Evolutionary conservation across 2,797 vertebrate species (phyloP).

Genomic region (Enoplosus armatus): DNA sequence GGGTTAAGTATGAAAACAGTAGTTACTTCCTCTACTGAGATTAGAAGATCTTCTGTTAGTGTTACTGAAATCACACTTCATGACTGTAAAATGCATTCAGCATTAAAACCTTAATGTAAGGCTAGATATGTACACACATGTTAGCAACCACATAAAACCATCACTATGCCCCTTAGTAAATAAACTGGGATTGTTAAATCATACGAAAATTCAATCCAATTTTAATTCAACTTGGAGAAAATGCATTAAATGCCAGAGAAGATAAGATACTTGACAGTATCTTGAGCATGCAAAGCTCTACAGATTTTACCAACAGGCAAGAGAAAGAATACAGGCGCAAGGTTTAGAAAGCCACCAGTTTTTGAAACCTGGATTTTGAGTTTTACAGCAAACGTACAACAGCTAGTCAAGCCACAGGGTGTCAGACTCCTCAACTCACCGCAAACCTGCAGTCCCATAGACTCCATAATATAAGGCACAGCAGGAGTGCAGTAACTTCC

Average conservation of each 20-base stretch:
- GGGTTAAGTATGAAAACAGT: slow-evolving; percentile 65
- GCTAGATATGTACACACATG: slow-evolving; percentile 53
- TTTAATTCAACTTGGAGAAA: slow-evolving; percentile 71
- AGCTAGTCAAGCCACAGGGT: slow-evolving; percentile 82
- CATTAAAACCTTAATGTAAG: slow-evolving; percentile 45
- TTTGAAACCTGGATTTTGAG: slow-evolving; percentile 82
- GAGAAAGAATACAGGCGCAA: slow-evolving; percentile 82
- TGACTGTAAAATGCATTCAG: slow-evolving; percentile 54
- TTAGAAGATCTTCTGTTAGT: slow-evolving; percentile 81
- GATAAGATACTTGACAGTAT: slow-evolving; percentile 77
- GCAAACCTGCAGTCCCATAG: slow-evolving; percentile 90
- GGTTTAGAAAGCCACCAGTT: slow-evolving; percentile 88
- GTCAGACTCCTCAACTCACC: slow-evolving; percentile 88
- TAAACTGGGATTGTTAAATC: slow-evolving; percentile 63
- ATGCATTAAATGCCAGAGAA: slow-evolving; percentile 79
- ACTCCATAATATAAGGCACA: slow-evolving; percentile 90
- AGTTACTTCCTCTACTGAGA: slow-evolving; percentile 60
- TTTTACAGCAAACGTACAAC: slow-evolving; percentile 84
- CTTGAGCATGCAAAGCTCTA: slow-evolving; percentile 89
- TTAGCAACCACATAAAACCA: slow-evolving; percentile 74
- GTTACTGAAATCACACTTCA: slow-evolving; percentile 71
- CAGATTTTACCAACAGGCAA: slow-evolving; percentile 84
- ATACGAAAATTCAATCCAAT: slow-evolving; percentile 35
- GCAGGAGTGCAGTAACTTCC: slow-evolving; percentile 91
- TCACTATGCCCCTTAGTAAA: slow-evolving; percentile 65